Percentiles rank a stretch among this genome's conserved stretches.
Conservation (phyloP, 2,113 vertebrate species). For the Bothrops jararaca region DNA sequence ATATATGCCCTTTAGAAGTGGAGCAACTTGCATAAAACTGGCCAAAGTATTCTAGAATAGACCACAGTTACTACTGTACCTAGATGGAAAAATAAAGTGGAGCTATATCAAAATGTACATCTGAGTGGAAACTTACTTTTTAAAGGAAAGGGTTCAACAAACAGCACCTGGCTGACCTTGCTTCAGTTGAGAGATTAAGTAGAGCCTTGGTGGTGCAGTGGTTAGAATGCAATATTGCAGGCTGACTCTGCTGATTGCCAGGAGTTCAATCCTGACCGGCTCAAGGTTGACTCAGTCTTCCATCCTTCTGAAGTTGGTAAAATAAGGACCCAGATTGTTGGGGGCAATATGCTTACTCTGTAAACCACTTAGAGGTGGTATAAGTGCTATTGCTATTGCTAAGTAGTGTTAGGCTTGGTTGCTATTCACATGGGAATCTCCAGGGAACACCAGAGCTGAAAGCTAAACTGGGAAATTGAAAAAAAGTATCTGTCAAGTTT, state of each 20-base stretch:
- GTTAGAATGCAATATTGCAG: not conserved
- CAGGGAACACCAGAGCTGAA: not conserved
- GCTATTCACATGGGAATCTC: not conserved
- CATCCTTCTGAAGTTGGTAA: not conserved
- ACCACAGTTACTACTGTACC: not conserved
- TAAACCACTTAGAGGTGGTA: too few relatives aligned
- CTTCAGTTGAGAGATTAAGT: not conserved
- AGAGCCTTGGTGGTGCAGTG: not conserved
- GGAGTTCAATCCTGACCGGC: not conserved
- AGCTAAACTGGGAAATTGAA: not conserved
- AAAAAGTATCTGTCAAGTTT: not conserved
- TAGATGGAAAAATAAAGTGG: not conserved
- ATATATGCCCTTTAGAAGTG: not conserved
- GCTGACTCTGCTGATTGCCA: not conserved
- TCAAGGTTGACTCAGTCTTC: not conserved
- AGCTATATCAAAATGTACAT: not conserved
- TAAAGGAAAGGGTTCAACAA: not conserved
- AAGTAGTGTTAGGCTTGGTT: not conserved
- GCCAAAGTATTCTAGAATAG: not conserved
- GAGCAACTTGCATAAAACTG: not conserved
- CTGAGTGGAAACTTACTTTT: not conserved
- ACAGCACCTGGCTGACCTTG: not conserved
- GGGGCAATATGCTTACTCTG: not conserved
- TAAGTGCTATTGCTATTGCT: too few relatives aligned
- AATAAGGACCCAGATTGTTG: not conserved